Evolutionary conservation across 2,797 vertebrate genomes (phyloP).

Genomic region (Sparus aurata): DNA sequence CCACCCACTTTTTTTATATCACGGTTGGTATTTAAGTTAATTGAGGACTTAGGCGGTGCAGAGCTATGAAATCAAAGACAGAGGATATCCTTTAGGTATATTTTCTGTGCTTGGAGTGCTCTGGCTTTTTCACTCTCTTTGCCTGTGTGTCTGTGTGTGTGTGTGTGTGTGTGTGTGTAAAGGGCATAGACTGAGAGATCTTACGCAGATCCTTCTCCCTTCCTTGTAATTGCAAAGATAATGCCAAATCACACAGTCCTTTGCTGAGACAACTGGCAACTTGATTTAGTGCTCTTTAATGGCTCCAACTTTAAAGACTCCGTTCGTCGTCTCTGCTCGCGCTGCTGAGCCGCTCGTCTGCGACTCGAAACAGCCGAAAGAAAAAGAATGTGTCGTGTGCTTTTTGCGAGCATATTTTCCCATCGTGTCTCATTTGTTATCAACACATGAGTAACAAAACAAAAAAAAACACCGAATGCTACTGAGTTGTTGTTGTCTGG

Average conservation of each 20-base stretch:
- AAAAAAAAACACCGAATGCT: background rate
- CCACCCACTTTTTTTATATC: slow-evolving; percentile 37
- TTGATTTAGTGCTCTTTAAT: slow-evolving; percentile 84
- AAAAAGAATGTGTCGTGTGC: slow-evolving; percentile 9
- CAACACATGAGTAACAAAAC: background rate
- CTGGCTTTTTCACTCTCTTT: slow-evolving; percentile 40
- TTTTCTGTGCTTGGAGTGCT: slow-evolving; percentile 58
- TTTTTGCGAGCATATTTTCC: slow-evolving; percentile 18
- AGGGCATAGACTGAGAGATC: slow-evolving; percentile 81
- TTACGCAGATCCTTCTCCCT: slow-evolving; percentile 78
- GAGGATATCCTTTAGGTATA: slow-evolving; percentile 68
- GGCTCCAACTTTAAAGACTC: slow-evolving; percentile 77
- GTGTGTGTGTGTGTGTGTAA: slow-evolving; percentile 43
- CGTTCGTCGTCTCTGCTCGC: slow-evolving; percentile 71
- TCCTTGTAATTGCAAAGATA: slow-evolving; percentile 85
- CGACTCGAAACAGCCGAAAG: slow-evolving; percentile 56
- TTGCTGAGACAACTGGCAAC: slow-evolving; percentile 76
- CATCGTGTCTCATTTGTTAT: background rate
- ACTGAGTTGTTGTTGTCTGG: background rate
- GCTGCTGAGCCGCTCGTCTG: slow-evolving; percentile 46
- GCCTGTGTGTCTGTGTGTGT: slow-evolving; percentile 30
- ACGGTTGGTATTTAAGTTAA: slow-evolving; percentile 67
- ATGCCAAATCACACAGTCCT: slow-evolving; percentile 80
- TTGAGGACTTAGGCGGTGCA: slow-evolving; percentile 66
- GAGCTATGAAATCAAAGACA: slow-evolving; percentile 74